phyloP scores from a whole-genome alignment of 2,113 vertebrate species.

The Spilogale gracilis region DNA sequence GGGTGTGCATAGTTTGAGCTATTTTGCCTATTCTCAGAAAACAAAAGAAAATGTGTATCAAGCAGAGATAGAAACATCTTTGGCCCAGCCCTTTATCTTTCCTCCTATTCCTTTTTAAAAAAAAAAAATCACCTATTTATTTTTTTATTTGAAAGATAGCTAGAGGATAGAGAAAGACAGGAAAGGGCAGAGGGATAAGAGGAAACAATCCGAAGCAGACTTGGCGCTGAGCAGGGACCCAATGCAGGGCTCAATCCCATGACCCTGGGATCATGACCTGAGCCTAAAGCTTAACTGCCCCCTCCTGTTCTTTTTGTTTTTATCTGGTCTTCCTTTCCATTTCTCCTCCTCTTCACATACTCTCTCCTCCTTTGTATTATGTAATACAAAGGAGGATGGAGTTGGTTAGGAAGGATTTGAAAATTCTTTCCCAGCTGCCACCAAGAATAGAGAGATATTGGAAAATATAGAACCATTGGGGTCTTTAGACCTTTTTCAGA shows the following conservation, averaged over 20 bases:
- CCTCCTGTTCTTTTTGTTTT: neutral
- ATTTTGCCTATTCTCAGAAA: neutral
- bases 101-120: neutral
- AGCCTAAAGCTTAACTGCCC: too few relatives aligned
- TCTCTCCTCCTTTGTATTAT: neutral
- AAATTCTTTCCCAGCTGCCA: neutral
- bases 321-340: neutral
- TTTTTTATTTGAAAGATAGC: neutral
- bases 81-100: neutral
- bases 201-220: too few relatives aligned
- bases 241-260: too few relatives aligned
- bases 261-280: too few relatives aligned
- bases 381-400: neutral
- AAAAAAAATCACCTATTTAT: neutral
- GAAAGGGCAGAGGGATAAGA: neutral
- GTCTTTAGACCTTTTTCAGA: neutral
- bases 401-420: neutral
- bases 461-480: constrained; percentile 21
- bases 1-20: neutral
- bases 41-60: neutral
- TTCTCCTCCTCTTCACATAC: neutral
- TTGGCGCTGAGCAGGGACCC: too few relatives aligned
- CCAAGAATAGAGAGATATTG: neutral
- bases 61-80: neutral
- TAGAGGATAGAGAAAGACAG: neutral